phyloP scores from a whole-genome alignment of 2,888 invertebrate genomes.

The Ornithoptera alexandrae region DNA sequence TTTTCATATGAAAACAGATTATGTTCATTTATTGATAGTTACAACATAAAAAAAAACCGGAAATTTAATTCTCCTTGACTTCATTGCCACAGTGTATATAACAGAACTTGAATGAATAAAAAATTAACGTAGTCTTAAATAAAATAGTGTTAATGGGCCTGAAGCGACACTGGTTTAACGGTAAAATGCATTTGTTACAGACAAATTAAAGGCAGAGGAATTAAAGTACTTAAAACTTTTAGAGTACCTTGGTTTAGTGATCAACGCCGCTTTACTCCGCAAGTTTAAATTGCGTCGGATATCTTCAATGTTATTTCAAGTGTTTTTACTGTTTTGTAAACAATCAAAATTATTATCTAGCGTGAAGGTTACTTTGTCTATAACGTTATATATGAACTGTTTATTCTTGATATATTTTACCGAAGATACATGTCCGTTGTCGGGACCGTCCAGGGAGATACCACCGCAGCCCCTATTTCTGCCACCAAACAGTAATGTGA shows the following conservation, averaged over 20 bases:
- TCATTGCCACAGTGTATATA: not conserved
- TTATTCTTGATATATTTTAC: too few relatives aligned
- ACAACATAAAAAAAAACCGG: not conserved
- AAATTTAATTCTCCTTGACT: not conserved
- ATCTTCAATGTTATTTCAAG: not conserved
- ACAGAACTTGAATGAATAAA: not conserved
- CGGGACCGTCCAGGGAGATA: too few relatives aligned
- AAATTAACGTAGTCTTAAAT: not conserved
- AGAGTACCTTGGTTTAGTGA: constrained; percentile 12
- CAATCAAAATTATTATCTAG: not conserved
- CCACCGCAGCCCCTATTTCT: too few relatives aligned
- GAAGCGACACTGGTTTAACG: not conserved
- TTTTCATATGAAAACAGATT: too few relatives aligned
- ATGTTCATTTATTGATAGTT: not conserved
- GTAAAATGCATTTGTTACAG: not conserved
- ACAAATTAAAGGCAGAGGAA: constrained; percentile 9
- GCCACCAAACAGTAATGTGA: too few relatives aligned
- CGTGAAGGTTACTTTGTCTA: too few relatives aligned
- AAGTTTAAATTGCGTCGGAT: not conserved
- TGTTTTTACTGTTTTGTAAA: not conserved
- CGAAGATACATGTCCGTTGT: too few relatives aligned
- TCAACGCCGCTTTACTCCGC: constrained; percentile 3
- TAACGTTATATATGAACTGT: too few relatives aligned
- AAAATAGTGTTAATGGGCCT: not conserved
- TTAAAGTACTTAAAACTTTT: constrained; percentile 18